Base-by-base conservation (phyloP, 2,888 invertebrate species). In the Andrena fulva region DNA sequence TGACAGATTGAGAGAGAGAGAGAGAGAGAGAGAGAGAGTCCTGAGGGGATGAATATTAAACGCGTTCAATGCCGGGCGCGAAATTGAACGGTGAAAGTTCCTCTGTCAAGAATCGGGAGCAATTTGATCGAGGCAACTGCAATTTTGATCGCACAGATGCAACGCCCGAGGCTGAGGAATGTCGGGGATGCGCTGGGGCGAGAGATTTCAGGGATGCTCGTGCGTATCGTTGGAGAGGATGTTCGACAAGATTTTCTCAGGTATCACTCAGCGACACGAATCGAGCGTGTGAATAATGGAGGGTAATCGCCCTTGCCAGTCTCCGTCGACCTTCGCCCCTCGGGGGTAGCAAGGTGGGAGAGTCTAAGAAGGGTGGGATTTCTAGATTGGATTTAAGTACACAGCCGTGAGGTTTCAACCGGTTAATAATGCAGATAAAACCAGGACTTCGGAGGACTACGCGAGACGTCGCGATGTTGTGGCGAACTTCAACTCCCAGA, bases 331-430 rank as follows among this genome's bases (percentile, higher is more conserved):
- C 86, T 90, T 87, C 80, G 85, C 84, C 84, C 84, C 88, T 73
- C 64, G 82, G 54, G 84, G 88, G 79, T 71, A 85, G 80, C 64
- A 16, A 80, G 82, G 87, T 85, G 81, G 85, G 84, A 74, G 83
- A 86, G 83, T 86, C 81, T 86, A 76, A 59, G 87, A 86, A 89
- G 88, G 90, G 86, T 86, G 89, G 88, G 90, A 92, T 91, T 91
- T 90, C 91, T 89, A 89, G 91, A 92, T 92, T 92, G 90, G 90
- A 92, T 92, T 92, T 91, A 90, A 92, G 92, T 92, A 92, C 91
- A 92, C 92, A 90, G 91, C 90, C 91, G 87, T 90, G 89, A 91
- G 91, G 91, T 92, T 92, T 90, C 88, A 79, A 88, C 86, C 87
- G 82, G 85, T 93, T 92, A 92, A 93, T 93, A 92, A 93, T 93